Conservation (phyloP, 2,797 vertebrate species). For the Coregonus sp. region DNA sequence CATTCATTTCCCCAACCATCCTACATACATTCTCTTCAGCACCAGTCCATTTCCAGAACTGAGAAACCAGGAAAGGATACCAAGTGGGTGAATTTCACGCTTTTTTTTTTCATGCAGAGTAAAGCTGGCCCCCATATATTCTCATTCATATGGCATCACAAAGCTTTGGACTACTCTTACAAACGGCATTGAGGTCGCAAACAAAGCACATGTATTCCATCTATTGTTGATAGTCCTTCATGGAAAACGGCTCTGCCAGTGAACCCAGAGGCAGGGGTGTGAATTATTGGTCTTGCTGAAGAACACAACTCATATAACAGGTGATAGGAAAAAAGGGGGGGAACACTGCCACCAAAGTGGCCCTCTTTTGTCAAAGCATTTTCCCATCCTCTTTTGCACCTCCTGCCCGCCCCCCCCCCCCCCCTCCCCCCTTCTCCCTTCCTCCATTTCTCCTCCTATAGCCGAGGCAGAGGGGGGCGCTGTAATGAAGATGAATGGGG, state of each 20-base stretch:
- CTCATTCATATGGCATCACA: slow-evolving; percentile 2
- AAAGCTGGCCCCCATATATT: background rate
- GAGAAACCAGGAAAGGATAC: background rate
- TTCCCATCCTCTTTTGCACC: background rate
- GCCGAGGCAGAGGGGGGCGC: slow-evolving; percentile 46
- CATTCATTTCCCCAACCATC: background rate
- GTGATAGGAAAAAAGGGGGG: slow-evolving; percentile 16
- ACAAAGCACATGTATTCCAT: slow-evolving; percentile 14
- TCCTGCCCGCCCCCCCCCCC: slow-evolving; percentile 28
- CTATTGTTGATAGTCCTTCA: slow-evolving; percentile 6
- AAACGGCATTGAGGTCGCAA: background rate
- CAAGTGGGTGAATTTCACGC: background rate
- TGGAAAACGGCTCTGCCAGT: background rate
- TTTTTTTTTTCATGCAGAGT: background rate
- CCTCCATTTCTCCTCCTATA: slow-evolving; percentile 4
- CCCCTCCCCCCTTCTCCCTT: background rate
- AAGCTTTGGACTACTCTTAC: background rate
- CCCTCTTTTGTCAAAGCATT: slow-evolving; percentile 20
- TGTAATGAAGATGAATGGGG: slow-evolving; percentile 66
- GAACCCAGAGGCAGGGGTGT: background rate
- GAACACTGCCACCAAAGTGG: slow-evolving; percentile 23
- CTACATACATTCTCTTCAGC: background rate
- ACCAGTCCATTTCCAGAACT: background rate
- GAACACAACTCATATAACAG: slow-evolving; percentile 17
- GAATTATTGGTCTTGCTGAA: slow-evolving; percentile 16